A percentile compares a stretch with the other conserved stretches of the same genome.
These are phyloP conservation scores for Platyscapa corneri DNA, from an alignment of 1,140 invertebrate species.

Conservation along the genomic window DNA sequence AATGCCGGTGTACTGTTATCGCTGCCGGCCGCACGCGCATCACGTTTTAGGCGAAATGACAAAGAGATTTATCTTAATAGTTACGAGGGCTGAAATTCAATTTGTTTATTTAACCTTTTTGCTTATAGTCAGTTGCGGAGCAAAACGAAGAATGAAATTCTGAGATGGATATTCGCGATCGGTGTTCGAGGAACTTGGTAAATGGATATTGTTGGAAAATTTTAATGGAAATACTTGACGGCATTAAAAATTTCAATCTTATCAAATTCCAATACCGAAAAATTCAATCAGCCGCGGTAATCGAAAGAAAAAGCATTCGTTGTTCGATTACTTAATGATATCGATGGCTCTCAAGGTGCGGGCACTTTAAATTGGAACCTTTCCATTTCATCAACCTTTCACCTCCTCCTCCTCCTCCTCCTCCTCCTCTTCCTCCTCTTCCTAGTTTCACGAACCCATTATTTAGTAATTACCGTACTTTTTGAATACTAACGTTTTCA, in stretches of 20 bases:
- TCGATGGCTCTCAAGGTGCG: too few species aligned
- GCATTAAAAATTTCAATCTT: neutral
- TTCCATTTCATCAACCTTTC: too few species aligned
- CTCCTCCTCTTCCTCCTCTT: too few species aligned
- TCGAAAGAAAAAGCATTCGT: neutral
- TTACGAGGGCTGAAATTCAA: neutral
- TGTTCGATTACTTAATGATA: too few species aligned
- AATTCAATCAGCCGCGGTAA: neutral
- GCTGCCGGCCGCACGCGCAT: neutral
- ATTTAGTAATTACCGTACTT: too few species aligned
- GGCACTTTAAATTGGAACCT: too few species aligned
- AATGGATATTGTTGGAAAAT: neutral
- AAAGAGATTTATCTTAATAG: constrained; percentile 15
- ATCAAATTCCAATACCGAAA: neutral
- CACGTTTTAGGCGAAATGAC: neutral
- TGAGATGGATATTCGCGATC: neutral
- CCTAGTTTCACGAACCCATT: too few species aligned
- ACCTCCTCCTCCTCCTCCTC: too few species aligned
- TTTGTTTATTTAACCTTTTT: neutral
- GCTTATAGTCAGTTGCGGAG: neutral
- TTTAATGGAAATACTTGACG: neutral
- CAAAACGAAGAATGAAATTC: neutral
- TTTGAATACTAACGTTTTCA: too few species aligned
- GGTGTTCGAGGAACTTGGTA: neutral
- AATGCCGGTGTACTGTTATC: neutral